Percentiles rank a stretch among this genome's conserved stretches.
These are phyloP conservation scores for Eurosta solidaginis DNA, from an alignment of 1,140 invertebrate species.

Conservation along the genomic window DNA sequence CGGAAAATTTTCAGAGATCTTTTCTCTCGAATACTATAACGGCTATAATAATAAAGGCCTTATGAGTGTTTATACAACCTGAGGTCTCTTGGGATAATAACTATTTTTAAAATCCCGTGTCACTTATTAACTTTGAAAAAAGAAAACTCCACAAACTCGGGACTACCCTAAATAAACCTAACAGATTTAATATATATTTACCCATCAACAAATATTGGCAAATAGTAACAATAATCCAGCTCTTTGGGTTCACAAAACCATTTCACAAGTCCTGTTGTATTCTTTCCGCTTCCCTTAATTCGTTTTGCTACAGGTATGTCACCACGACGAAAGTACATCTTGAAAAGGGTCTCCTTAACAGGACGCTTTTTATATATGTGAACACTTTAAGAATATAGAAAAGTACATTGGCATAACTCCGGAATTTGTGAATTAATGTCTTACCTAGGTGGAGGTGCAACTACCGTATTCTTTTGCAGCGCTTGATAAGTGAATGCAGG, in stretches of 20 bases:
- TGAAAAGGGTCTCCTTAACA: conserved; percentile 50
- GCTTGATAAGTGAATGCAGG: conserved; percentile 80
- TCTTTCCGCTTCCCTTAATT: conserved; percentile 39
- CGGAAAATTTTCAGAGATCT: no score
- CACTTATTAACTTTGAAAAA: no score
- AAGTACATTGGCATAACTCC: no score
- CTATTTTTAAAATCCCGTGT: no score
- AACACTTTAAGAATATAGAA: conserved; percentile 39
- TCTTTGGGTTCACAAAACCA: conserved; percentile 63
- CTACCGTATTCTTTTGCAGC: conserved; percentile 73
- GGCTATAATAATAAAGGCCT: no score
- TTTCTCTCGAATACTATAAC: no score
- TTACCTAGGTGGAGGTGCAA: conserved; percentile 65
- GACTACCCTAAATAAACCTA: neutral
- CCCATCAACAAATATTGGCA: conserved; percentile 94
- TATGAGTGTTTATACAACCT: no score
- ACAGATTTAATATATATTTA: conserved; percentile 34
- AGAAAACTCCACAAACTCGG: no score
- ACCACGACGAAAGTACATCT: conserved; percentile 52
- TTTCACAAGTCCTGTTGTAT: conserved; percentile 47
- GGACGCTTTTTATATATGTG: conserved; percentile 48
- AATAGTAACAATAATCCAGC: conserved; percentile 89
- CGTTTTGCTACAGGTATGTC: conserved; percentile 50
- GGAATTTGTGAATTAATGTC: neutral
- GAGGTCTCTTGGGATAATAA: no score